Evolutionary conservation across 2,113 vertebrate genomes (phyloP), one percentile per base, ranked within the genome.

Genomic region (Mustela lutreola): DNA sequence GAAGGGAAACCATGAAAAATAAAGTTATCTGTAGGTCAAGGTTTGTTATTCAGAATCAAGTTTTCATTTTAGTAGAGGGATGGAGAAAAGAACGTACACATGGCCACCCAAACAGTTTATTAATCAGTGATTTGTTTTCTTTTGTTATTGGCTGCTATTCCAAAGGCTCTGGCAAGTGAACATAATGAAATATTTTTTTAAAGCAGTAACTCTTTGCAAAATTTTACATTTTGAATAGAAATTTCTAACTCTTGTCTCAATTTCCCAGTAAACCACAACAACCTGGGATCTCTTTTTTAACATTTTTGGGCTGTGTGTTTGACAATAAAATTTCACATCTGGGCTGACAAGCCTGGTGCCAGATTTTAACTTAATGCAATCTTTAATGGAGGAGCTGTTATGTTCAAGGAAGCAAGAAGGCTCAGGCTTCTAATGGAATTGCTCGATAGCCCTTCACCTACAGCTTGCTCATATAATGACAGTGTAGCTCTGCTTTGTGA

Each of bases 301-400:
- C 28, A 0, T 89, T 93, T 90, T 84, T 97, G 87, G 50, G 45
- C 81, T 93, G 58, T 95, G 94, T 95, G 91, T 95, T 83, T 9
- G n/a, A 97, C 96, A 98, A 98, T 97, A 98, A 98, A 98, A 93
- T 58, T 90, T 86, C 94, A 98, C 98, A 98, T 98, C 97, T 99
- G 98, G 97, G 45, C 97, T 96, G 56, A 97, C 58, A 97, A 96
- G 87, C 2, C 1, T 65, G 71, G 95, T 97, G 98, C 97, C 98
- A 98, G 98, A 91, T 97, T 98, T 98, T 97, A 98, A 76, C 58
- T 83, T 97, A 98, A 98, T 53, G 86, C 93, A 96, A 80, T 98
- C 97, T 97, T 90, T 97, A 97, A 97, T 92, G 81, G 78, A 82
- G 85, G 90, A 96, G 31, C 14, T 89, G 12, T 81, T 91, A 86